Evolutionary conservation across 2,888 invertebrate species (phyloP).

Genomic region (Amblyteles armatorius): DNA sequence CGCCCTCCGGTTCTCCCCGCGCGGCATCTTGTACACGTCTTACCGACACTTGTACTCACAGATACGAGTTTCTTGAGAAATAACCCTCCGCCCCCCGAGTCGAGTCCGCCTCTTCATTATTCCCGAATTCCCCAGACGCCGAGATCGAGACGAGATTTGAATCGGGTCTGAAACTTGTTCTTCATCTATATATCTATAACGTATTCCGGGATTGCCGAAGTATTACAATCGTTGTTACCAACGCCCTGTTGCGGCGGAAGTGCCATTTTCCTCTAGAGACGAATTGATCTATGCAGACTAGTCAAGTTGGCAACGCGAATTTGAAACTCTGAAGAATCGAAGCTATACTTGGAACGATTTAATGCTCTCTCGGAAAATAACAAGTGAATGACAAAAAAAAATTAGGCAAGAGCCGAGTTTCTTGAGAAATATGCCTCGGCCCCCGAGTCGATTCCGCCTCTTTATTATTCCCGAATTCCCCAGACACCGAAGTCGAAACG

Average conservation of each 20-base stretch:
- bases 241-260: background rate
- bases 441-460: constrained; percentile 16
- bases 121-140: constrained; percentile 11
- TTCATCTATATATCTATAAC: background rate
- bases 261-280: background rate
- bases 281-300: background rate
- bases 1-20: constrained; percentile 15
- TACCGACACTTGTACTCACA: constrained; percentile 43
- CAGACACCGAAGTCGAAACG: background rate
- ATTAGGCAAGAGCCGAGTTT: background rate
- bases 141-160: constrained; percentile 18
- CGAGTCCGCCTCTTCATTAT: constrained; percentile 33
- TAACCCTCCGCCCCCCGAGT: constrained; percentile 1
- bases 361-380: too few species aligned
- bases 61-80: constrained; percentile 23
- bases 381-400: too few species aligned
- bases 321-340: too few species aligned
- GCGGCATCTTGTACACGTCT: constrained; percentile 34
- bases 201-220: background rate
- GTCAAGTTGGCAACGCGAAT: background rate
- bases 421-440: constrained; percentile 4
- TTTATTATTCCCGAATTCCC: constrained; percentile 34
- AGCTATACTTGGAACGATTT: too few species aligned
- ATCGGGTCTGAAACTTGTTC: constrained; percentile 18
- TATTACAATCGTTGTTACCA: background rate